Evolutionary conservation across 2,888 invertebrate genomes (phyloP), one percentile per base, ranked within the genome.

Genomic region (Yponomeuta evonymella): DNA sequence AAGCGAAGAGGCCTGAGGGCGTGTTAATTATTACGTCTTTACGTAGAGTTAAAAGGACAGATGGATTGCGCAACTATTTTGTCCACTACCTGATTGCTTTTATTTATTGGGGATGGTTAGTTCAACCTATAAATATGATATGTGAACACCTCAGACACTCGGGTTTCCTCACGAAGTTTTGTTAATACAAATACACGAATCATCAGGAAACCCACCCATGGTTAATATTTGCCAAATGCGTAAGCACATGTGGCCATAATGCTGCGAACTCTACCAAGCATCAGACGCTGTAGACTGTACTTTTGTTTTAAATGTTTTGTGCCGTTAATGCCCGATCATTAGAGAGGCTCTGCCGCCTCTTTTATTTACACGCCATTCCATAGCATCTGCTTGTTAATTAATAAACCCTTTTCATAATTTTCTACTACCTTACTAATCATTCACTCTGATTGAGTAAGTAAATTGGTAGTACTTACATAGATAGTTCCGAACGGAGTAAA

Each of bases 11-110:
- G 73, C 75, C 77, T 83, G 76, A 73, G 76, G 77, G 77, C 80
- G 79, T 79, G 82, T 82, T 86, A 86, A 85, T 84, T 85, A 85
- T 80, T 82, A 79, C 72, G 78, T 75, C 72, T 77, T 78, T 75
- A 76, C 78, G 77, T 15, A 58, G 51, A 58, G 51, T 58, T 58
- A 15, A 15, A 12, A 15, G 51, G 15, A 58, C 51, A 58, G 15
- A 58, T 15, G 51, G 51, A 58, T 15, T 15, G 51, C 15, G 15
- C 15, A 10, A 58, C 15, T 12, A 58, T 58, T 58, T 58, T 1
- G 1, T 33, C 33, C 3, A 33, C 33, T 33, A 33, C 33, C 2
- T 33, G 33, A 33, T 33, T 33, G 33, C 5, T 33, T 33, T 33
- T 33, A 33, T 33, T 33, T 33, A 33, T 23, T 23, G 23, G 23